A percentile compares a stretch with the other conserved stretches of the same genome.
Evolutionary conservation across 2,113 vertebrate species (phyloP).

Genomic region (Ivindomyrus marchei): DNA sequence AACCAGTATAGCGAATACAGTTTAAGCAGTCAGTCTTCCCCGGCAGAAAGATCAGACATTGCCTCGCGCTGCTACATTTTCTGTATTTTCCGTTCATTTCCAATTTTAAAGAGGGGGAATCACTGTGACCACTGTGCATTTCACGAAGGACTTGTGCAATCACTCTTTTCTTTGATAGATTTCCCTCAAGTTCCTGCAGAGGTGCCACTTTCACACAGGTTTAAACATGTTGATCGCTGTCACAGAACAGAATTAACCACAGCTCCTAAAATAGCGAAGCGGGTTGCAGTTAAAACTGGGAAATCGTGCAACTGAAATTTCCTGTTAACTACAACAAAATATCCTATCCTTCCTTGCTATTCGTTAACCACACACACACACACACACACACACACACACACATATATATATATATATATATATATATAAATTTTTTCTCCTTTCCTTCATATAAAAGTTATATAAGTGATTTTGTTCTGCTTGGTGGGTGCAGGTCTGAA

Average conservation of each 20-base stretch:
- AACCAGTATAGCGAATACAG: background rate
- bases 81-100: background rate
- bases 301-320: background rate
- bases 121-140: conserved; percentile 5
- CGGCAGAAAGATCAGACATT: background rate
- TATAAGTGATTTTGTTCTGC: background rate
- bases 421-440: no score
- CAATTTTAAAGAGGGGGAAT: background rate
- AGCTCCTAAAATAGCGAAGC: background rate
- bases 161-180: background rate
- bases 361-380: no score
- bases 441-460: background rate
- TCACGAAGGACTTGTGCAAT: background rate
- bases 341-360: background rate
- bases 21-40: background rate
- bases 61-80: background rate
- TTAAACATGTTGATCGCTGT: background rate
- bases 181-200: background rate
- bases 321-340: background rate
- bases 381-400: no score
- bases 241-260: background rate
- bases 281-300: background rate
- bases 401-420: no score
- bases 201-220: conserved; percentile 1
- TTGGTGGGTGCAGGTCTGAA: background rate